Evolutionary conservation across 35 echinoderm and acorn worm genomes (phyloP).

Genomic region (Holothuria glaberrima): DNA sequence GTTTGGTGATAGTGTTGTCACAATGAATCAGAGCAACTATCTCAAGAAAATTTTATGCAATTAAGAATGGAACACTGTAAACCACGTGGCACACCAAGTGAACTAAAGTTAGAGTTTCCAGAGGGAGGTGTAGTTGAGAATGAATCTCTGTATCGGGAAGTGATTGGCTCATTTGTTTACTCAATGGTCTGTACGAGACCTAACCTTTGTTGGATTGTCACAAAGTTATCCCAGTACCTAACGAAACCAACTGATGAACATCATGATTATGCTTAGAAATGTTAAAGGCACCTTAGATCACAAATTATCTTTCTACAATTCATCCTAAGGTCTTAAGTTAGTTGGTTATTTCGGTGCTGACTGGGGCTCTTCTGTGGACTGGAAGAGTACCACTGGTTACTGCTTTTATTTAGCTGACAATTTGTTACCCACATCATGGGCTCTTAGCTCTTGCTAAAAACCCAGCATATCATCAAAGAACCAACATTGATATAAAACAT

Average conservation of each 20-base stretch:
- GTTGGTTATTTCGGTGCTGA: slow-evolving; percentile 58
- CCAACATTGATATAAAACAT: slow-evolving; percentile 62
- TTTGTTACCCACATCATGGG: slow-evolving; percentile 9
- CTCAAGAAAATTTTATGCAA: slow-evolving; percentile 43
- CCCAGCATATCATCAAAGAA: slow-evolving; percentile 40
- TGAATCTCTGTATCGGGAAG: slow-evolving; percentile 42
- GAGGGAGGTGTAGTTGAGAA: slow-evolving; percentile 57
- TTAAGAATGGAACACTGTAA: slow-evolving; percentile 47
- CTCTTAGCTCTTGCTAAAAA: slow-evolving; percentile 45
- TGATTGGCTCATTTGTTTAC: slow-evolving; percentile 52
- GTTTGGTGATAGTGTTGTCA: slow-evolving; percentile 42
- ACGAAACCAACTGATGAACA: slow-evolving; percentile 44
- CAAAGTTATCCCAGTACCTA: slow-evolving; percentile 52
- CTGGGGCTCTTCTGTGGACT: slow-evolving; percentile 48
- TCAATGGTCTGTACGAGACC: slow-evolving; percentile 59
- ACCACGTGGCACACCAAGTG: slow-evolving; percentile 25
- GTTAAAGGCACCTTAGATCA: slow-evolving; percentile 42
- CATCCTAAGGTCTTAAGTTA: not conserved
- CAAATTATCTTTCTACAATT: slow-evolving; percentile 7
- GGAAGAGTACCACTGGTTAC: slow-evolving; percentile 54
- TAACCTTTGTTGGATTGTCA: slow-evolving; percentile 47
- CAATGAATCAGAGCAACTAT: slow-evolving; percentile 53
- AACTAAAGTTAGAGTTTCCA: slow-evolving; percentile 53
- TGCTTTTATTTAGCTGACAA: slow-evolving; percentile 39
- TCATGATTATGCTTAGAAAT: slow-evolving; percentile 10